Percentiles rank a stretch among this genome's conserved stretches.
Evolutionary conservation across 2,888 invertebrate genomes (phyloP).

Genomic region (Orthosia cruda): DNA sequence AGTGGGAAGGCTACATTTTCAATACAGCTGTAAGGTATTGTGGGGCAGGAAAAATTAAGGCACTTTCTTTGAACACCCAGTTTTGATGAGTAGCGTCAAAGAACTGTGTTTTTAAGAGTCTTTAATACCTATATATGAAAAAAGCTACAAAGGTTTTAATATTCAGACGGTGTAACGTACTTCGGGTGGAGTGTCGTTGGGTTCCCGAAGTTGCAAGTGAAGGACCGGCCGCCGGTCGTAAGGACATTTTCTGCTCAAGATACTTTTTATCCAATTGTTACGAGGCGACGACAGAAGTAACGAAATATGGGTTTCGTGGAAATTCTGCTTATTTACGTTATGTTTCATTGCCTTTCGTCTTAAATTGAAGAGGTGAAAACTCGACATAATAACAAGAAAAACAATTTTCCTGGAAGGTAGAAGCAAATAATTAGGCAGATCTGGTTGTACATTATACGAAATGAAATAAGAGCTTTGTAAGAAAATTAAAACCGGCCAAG

Average conservation of each 20-base stretch:
- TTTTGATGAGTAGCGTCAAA: slow-evolving; percentile 82
- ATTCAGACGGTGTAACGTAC: slow-evolving; percentile 84
- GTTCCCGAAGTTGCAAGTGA: slow-evolving; percentile 75
- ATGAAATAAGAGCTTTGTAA: background rate
- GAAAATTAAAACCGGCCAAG: background rate
- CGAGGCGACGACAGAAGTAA: slow-evolving; percentile 71
- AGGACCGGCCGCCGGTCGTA: slow-evolving; percentile 75
- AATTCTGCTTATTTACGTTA: slow-evolving; percentile 48
- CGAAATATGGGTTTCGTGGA: slow-evolving; percentile 60
- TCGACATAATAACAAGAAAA: background rate
- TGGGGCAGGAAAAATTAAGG: slow-evolving; percentile 65
- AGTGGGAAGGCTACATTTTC: slow-evolving; percentile 55
- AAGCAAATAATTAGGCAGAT: background rate
- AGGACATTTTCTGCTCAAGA: slow-evolving; percentile 79
- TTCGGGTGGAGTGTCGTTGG: slow-evolving; percentile 83
- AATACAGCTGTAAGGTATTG: slow-evolving; percentile 34
- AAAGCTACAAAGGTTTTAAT: slow-evolving; percentile 84
- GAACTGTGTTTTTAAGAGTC: slow-evolving; percentile 82
- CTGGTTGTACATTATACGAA: background rate
- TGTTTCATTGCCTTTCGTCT: slow-evolving; percentile 15
- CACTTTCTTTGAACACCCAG: slow-evolving; percentile 78
- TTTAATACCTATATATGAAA: slow-evolving; percentile 82
- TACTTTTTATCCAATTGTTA: slow-evolving; percentile 85
- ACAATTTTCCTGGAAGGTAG: slow-evolving; percentile 1
- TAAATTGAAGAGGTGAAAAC: slow-evolving; percentile 13